phyloP scores from a whole-genome alignment of 92 coral and sea anemone genomes.

The Scolanthus callimorphus region DNA sequence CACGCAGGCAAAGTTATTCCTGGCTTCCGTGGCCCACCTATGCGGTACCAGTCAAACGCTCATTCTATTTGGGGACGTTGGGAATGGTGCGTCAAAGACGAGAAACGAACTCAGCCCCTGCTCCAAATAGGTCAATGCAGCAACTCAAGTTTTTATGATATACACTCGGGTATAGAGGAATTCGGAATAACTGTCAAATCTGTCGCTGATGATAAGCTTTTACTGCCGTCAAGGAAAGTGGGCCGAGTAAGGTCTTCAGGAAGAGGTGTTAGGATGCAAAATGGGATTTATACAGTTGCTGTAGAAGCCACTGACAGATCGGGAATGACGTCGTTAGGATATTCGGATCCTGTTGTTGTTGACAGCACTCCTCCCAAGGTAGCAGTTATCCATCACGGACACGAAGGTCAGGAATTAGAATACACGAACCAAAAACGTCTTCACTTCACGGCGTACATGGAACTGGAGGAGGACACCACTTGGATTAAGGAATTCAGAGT shows the following conservation, averaged over 20 bases:
- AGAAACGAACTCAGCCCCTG: background rate
- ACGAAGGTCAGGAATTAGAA: slow-evolving; percentile 18
- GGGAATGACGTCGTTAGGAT: slow-evolving; percentile 44
- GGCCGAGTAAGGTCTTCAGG: slow-evolving; percentile 64
- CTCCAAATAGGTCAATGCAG: slow-evolving; percentile 20
- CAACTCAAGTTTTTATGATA: slow-evolving; percentile 58
- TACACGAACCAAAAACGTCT: slow-evolving; percentile 16
- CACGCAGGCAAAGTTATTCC: slow-evolving; percentile 63
- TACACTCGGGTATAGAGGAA: slow-evolving; percentile 69
- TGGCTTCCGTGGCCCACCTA: slow-evolving; percentile 66
- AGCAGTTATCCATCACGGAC: slow-evolving; percentile 60
- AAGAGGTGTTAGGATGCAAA: slow-evolving; percentile 48
- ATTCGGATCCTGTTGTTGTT: slow-evolving; percentile 60
- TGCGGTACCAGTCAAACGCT: slow-evolving; percentile 58
- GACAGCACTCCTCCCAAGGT: slow-evolving; percentile 71
- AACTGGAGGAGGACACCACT: slow-evolving; percentile 57
- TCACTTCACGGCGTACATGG: slow-evolving; percentile 52
- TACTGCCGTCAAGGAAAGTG: slow-evolving; percentile 35
- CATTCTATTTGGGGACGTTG: slow-evolving; percentile 84
- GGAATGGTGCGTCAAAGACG: slow-evolving; percentile 81
- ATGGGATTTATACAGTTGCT: slow-evolving; percentile 69
- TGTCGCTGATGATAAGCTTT: slow-evolving; percentile 24
- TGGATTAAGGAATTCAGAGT: slow-evolving; percentile 42
- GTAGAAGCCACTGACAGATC: slow-evolving; percentile 75
- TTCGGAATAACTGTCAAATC: slow-evolving; percentile 72